Evolutionary conservation across 2,797 vertebrate genomes (phyloP), one percentile per base, ranked within the genome.

Genomic region (Amblyraja radiata): DNA sequence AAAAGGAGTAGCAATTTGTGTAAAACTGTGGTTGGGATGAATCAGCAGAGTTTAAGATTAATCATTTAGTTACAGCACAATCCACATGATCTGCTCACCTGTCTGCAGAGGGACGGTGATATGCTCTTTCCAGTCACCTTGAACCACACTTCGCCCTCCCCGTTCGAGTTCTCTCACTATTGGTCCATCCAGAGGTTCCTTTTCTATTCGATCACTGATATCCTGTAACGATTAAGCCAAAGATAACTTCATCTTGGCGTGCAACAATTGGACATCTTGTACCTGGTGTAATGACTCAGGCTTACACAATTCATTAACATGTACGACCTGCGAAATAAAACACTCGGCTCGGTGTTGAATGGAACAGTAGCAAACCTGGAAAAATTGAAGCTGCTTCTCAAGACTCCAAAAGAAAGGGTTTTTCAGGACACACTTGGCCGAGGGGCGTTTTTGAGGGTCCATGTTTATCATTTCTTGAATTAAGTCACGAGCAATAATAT

Each of bases 391-490:
- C 96, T 99, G 98, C 94, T 98, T 99, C 93, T 99, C 98, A 93
- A 99, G 96, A 94, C 97, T 97, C 99, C 99, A 99, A 95, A 99
- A 99, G 96, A 99, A 99, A 0, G 99, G 98, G 93, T 99, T 98
- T 90, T 98, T 98, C 28, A 99, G 97, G 93, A 99, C 97, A 1
- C 97, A 96, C 94, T 97, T 97, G 0, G 98, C 98, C 0, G 97
- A 97, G 0, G 99, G 99, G 39, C 99, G 97, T 90, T 94, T 96
- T 92, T 97, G 97, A 11, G 99, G 98, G 93, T 99, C 98, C 96
- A 96, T 97, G 28, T 96, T 97, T 93, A 99, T 95, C 99, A 99
- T 99, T 93, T 98, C 97, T 94, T 99, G 97, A 73, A 99, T 97
- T 73, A 99, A 94, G 93, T 98, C 96, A 94, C 95, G 97, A 92